Conservation (phyloP, 2,797 vertebrate species). For the Sternarchorhynchus goeldii region DNA sequence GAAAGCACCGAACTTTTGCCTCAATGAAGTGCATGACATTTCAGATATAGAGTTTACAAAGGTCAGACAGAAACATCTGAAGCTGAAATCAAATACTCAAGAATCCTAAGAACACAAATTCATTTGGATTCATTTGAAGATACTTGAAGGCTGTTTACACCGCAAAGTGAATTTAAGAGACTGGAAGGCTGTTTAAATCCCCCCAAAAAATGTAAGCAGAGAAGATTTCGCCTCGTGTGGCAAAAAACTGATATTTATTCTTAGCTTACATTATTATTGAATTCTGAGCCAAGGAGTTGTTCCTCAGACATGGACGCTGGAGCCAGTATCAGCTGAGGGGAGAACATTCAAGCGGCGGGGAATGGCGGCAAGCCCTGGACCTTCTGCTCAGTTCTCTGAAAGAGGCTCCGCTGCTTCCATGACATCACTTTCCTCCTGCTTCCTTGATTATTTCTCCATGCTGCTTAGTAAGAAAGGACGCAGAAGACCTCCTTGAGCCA, state of each 20-base stretch:
- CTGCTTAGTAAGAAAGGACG: not conserved
- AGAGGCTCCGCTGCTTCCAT: slow-evolving; percentile 5
- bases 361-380: not conserved
- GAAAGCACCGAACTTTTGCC: not conserved
- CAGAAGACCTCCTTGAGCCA: not conserved
- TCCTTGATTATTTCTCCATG: not conserved
- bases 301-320: not conserved
- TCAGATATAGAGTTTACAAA: not conserved
- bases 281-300: slow-evolving; percentile 14
- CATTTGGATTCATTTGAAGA: too few species aligned
- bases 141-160: too few species aligned
- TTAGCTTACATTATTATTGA: slow-evolving; percentile 42
- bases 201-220: not conserved
- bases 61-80: not conserved
- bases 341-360: slow-evolving; percentile 1
- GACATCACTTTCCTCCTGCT: slow-evolving; percentile 12
- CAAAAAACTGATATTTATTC: slow-evolving; percentile 24
- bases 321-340: slow-evolving; percentile 21
- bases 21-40: not conserved
- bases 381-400: slow-evolving; percentile 17
- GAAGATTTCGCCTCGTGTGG: not conserved
- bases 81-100: too few species aligned
- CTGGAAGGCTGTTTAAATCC: not conserved
- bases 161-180: too few species aligned
- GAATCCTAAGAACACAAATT: too few species aligned